phyloP scores from a whole-genome alignment of 23 tunicate genomes.

The Clavelina lepadiformis region DNA sequence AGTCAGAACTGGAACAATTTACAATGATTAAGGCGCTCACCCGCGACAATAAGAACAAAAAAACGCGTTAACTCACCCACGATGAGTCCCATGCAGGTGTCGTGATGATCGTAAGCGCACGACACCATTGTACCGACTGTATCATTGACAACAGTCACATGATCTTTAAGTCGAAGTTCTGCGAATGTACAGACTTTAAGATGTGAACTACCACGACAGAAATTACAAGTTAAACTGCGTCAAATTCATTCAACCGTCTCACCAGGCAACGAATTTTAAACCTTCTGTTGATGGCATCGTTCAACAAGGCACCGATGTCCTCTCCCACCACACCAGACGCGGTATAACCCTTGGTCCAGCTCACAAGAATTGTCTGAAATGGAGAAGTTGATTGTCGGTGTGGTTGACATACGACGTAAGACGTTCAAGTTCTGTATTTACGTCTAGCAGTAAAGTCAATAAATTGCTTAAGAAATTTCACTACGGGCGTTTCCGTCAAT shows the following conservation, averaged over 20 bases:
- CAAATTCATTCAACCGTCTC: too few species aligned
- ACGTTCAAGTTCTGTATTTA: too few species aligned
- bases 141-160: slow-evolving; percentile 89
- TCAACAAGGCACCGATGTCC: slow-evolving; percentile 70
- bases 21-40: too few species aligned
- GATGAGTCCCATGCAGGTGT: slow-evolving; percentile 88
- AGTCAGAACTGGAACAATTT: too few species aligned
- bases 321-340: slow-evolving; percentile 86
- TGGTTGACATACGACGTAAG: too few species aligned
- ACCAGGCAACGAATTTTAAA: slow-evolving; percentile 82
- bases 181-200: slow-evolving; percentile 8
- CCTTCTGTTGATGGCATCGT: slow-evolving; percentile 73
- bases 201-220: background rate
- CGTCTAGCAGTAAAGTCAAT: too few species aligned
- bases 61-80: slow-evolving; percentile 44
- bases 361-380: slow-evolving; percentile 67
- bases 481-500: too few species aligned
- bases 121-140: slow-evolving; percentile 94
- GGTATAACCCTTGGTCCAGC: slow-evolving; percentile 92
- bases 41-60: background rate
- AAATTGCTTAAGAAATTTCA: too few species aligned
- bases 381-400: too few species aligned
- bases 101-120: slow-evolving; percentile 67
- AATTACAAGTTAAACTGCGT: too few species aligned
- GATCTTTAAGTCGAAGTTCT: slow-evolving; percentile 76